These are phyloP conservation scores for Drosophila nigricruria DNA, from an alignment of 2,888 invertebrate species.

Conservation along the genomic window DNA sequence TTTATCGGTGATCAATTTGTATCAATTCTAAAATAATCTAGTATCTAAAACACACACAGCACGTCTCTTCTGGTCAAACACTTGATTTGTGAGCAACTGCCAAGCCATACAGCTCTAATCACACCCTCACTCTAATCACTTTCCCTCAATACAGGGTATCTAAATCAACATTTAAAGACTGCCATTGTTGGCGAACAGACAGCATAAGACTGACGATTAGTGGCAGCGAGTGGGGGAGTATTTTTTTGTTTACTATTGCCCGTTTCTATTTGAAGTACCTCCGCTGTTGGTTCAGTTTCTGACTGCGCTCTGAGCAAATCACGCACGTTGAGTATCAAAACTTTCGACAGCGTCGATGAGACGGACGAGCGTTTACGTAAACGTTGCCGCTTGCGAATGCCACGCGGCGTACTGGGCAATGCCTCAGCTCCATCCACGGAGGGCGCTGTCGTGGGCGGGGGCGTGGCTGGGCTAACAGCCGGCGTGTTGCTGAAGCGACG, in stretches of 20 bases:
- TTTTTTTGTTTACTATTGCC: not conserved
- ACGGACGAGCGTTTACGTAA: constrained; percentile 83
- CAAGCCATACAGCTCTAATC: not conserved
- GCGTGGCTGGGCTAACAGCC: constrained; percentile 33
- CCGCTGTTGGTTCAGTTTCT: constrained; percentile 56
- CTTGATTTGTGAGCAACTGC: not conserved
- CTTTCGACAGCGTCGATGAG: constrained; percentile 84
- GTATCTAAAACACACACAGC: not conserved
- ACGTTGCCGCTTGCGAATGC: constrained; percentile 71
- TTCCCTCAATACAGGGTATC: not conserved
- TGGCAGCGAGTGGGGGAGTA: not conserved
- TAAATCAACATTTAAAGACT: constrained; percentile 7
- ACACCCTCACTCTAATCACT: not conserved
- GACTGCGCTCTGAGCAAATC: constrained; percentile 82
- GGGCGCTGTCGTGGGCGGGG: not conserved
- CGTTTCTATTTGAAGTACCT: constrained; percentile 60
- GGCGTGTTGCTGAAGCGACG: constrained; percentile 79
- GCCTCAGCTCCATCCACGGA: constrained; percentile 19
- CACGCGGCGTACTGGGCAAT: constrained; percentile 60
- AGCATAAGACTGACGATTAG: constrained; percentile 5
- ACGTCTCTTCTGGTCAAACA: not conserved
- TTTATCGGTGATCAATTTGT: not conserved
- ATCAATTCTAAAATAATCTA: not conserved
- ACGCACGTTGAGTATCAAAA: constrained; percentile 84
- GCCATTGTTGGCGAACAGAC: constrained; percentile 2